A percentile compares a stretch with the other conserved stretches of the same genome.
These are phyloP conservation scores for Rhodeus uyekii DNA, from an alignment of 2,797 vertebrate genomes.

Conservation along the genomic window DNA sequence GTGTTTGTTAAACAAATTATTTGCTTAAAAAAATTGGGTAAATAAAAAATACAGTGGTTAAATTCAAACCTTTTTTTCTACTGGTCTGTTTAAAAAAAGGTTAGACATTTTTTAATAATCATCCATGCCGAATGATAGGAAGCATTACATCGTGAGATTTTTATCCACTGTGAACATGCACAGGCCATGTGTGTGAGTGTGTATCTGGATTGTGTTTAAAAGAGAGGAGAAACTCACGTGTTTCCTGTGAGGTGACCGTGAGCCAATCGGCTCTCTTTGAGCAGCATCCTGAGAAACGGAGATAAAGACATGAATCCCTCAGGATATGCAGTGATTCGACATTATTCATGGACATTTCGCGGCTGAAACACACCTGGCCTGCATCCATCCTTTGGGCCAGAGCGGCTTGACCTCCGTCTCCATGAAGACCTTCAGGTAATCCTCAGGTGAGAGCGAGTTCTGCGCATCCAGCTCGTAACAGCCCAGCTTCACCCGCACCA, in stretches of 20 bases:
- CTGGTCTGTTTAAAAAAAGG: too few relatives aligned
- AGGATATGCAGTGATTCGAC: background rate
- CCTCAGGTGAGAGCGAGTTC: conserved; percentile 88
- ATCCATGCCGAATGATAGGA: too few relatives aligned
- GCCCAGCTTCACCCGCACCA: conserved; percentile 93
- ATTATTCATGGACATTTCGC: background rate
- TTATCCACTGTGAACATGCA: too few relatives aligned
- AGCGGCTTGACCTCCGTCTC: conserved; percentile 93
- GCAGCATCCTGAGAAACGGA: conserved; percentile 83
- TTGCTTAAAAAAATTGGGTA: too few relatives aligned
- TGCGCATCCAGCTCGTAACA: conserved; percentile 94
- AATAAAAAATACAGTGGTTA: too few relatives aligned
- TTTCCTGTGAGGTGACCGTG: conserved; percentile 95
- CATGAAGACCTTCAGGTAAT: conserved; percentile 96
- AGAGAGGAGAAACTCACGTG: conserved; percentile 82
- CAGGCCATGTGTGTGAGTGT: too few relatives aligned
- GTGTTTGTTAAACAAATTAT: too few relatives aligned
- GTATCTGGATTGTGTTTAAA: too few relatives aligned
- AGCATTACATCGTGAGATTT: too few relatives aligned
- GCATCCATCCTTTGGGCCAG: conserved; percentile 99
- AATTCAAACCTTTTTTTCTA: too few relatives aligned
- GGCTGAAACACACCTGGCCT: conserved; percentile 83
- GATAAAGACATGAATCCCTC: background rate
- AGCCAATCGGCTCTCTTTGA: conserved; percentile 93
- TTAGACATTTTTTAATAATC: too few relatives aligned